phyloP scores from a whole-genome alignment of 2,797 vertebrate species.

The Schizothorax lantsangensis region DNA sequence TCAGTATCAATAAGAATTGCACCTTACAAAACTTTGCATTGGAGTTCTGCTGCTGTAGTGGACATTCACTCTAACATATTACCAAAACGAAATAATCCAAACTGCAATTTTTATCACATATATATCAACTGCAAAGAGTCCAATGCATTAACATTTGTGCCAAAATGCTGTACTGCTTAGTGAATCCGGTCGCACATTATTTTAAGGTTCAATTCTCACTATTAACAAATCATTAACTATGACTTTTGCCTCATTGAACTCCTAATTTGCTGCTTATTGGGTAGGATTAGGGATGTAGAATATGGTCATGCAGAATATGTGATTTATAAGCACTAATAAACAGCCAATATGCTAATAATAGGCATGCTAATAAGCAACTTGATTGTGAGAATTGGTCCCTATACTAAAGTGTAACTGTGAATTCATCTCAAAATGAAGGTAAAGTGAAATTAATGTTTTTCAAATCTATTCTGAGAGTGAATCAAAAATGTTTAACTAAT shows the following conservation, averaged over 20 bases:
- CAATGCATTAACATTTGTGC: no score
- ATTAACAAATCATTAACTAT: no score
- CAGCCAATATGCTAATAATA: background rate
- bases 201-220: no score
- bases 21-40: background rate
- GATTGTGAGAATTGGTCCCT: background rate
- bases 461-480: background rate
- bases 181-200: no score
- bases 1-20: background rate
- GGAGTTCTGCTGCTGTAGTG: background rate
- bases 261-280: no score
- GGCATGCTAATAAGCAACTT: background rate
- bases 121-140: no score
- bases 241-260: no score
- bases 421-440: background rate
- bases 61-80: background rate
- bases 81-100: background rate
- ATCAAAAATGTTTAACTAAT: background rate
- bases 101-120: background rate
- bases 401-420: background rate
- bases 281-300: background rate
- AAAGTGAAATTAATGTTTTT: background rate
- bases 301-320: no score
- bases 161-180: no score
- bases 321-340: no score